Evolutionary conservation across 2,888 invertebrate species (phyloP).

Genomic region (Acanthosepion esculentum): DNA sequence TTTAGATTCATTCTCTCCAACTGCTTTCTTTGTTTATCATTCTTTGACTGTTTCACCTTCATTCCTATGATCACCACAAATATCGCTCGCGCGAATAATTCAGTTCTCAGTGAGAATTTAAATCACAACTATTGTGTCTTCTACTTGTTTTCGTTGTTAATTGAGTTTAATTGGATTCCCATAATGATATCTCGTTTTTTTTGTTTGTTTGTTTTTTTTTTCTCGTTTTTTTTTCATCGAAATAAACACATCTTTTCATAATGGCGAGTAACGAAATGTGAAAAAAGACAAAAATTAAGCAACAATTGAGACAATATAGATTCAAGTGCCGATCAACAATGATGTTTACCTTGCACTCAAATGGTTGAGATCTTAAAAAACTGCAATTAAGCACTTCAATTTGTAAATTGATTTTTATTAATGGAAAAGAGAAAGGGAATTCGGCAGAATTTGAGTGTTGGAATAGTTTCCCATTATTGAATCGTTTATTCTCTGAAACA

Average conservation of each 20-base stretch:
- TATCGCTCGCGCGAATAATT: background rate
- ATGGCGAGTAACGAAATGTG: background rate
- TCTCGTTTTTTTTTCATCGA: background rate
- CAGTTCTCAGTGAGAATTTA: background rate
- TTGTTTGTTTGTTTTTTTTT: background rate
- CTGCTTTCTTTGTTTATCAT: no score
- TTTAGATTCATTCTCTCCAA: no score
- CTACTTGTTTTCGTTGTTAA: background rate
- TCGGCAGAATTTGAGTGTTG: no score
- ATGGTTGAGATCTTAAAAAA: background rate
- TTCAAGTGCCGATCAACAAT: slow-evolving; percentile 5
- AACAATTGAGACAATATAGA: background rate
- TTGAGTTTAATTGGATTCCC: background rate
- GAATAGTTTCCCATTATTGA: no score
- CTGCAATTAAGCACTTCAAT: background rate
- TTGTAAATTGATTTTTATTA: background rate
- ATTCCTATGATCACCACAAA: background rate
- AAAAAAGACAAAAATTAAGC: background rate
- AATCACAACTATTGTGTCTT: background rate
- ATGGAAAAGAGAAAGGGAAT: background rate
- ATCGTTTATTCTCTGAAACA: background rate
- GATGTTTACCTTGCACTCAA: background rate
- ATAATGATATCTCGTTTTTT: background rate
- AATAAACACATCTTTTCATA: background rate
- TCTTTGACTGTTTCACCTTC: no score